Percentiles rank a stretch among this genome's conserved stretches.
Conservation (phyloP, 1,140 invertebrate species). For the Drosophila quadrilineata region DNA sequence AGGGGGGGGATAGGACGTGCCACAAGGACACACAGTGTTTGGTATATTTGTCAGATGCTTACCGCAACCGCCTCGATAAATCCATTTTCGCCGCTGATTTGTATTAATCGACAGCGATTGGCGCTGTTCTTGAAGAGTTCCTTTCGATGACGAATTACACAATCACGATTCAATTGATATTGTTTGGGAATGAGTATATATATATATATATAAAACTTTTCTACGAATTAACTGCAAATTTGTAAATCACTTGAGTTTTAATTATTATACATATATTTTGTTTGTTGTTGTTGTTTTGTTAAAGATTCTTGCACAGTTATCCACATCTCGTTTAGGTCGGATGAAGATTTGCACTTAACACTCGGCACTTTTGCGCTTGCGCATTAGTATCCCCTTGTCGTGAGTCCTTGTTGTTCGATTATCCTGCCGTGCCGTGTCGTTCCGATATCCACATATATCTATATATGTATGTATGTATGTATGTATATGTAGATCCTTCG, state of each 20-base stretch:
- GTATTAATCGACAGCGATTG: constrained; percentile 50
- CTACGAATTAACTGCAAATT: constrained; percentile 23
- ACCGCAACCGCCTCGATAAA: constrained; percentile 81
- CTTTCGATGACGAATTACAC: constrained; percentile 38
- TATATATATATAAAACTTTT: constrained; percentile 8
- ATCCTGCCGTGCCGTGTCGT: too few species aligned
- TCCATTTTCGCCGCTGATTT: constrained; percentile 71
- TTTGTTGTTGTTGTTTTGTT: too few species aligned
- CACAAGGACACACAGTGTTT: too few species aligned
- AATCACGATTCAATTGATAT: too few species aligned
- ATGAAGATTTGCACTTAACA: constrained; percentile 11
- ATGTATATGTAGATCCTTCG: too few species aligned
- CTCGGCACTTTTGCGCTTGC: constrained; percentile 64
- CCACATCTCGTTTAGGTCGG: too few species aligned
- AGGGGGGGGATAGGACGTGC: too few species aligned
- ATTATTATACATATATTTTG: too few species aligned
- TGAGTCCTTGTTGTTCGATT: too few species aligned
- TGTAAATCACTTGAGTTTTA: constrained; percentile 65
- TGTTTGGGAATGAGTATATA: background rate
- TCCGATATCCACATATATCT: too few species aligned
- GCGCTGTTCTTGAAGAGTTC: constrained; percentile 16
- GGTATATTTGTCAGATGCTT: constrained; percentile 77
- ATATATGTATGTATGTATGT: too few species aligned
- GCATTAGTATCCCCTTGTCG: too few species aligned
- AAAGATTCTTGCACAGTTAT: constrained; percentile 54